These are phyloP conservation scores for Rhombomys opimus DNA, from an alignment of 2,113 vertebrate species.

Conservation along the genomic window DNA sequence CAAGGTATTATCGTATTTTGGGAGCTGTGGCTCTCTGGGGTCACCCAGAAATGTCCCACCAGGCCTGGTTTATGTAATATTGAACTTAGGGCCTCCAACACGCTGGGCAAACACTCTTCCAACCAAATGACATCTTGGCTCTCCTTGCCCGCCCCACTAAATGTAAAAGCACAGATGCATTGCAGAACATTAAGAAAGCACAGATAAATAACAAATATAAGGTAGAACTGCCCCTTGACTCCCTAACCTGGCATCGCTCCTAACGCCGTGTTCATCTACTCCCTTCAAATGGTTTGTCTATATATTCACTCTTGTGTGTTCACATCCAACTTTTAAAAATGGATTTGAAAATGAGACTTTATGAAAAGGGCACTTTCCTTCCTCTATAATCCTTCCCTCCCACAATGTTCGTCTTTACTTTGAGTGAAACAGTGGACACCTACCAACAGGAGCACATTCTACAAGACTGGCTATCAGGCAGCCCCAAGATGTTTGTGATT, in stretches of 20 bases:
- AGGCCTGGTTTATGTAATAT: too few relatives aligned
- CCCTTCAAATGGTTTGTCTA: neutral
- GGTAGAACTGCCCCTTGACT: neutral
- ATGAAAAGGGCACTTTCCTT: neutral
- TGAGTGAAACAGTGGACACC: neutral
- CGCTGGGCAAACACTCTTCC: neutral
- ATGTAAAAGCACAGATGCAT: neutral
- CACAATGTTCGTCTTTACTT: neutral
- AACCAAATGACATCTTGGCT: neutral
- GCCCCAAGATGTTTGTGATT: neutral
- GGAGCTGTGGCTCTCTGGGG: neutral
- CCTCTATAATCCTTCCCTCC: neutral
- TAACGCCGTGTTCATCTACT: neutral
- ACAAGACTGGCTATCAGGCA: neutral
- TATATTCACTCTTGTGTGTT: neutral
- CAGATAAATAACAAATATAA: neutral
- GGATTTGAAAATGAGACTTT: neutral
- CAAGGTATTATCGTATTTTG: neutral
- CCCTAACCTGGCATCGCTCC: neutral
- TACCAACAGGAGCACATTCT: neutral
- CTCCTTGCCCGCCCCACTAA: neutral
- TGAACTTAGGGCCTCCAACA: neutral
- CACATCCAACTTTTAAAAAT: neutral
- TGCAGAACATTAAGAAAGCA: constrained; percentile 24
- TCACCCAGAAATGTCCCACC: neutral